Evolutionary conservation across 2,797 vertebrate genomes (phyloP), one percentile per base, ranked within the genome.

Genomic region (Rhincodon typus): DNA sequence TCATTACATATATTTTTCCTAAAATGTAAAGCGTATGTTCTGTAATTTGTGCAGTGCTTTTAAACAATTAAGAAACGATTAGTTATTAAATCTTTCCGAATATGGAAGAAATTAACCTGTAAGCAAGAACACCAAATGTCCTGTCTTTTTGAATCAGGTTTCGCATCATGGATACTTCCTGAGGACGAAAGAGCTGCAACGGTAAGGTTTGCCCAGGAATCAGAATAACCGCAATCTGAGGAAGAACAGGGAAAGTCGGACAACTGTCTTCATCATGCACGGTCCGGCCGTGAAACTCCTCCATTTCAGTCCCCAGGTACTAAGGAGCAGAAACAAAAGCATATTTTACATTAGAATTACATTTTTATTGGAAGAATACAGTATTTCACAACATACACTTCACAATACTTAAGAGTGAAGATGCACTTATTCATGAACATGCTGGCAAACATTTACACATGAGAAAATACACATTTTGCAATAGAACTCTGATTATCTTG

Each of bases 161-260:
- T 95, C 99, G 98, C 97, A 99, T 99, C 99, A 99, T 99, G 97
- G 99, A 99, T 98, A 99, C 99, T 97, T 99, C 99, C 96, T 99
- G 99, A 0, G 99, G 99, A 96, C 97, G 97, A 97, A 98, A 99
- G 34, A 99, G 99, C 97, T 99, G 99, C 96, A 99, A 98, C 0
- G 99, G 99, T 95, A 99, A 97, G 0, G 98, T 99, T 97, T 99
- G 99, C 0, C 99, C 99, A 0, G 99, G 99, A 87, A 99, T 98
- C 96, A 99, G 97, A 97, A 99, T 99, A 97, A 99, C 97, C 46
- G 98, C 97, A 0, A 98, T 98, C 62, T 99, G 98, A 0, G 99
- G 98, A 96, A 99, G 98, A 96, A 99, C 99, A 0, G 99, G 99
- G 74, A 99, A 98, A 95, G 98, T 97, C 97, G 98, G 99, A 96